Evolutionary conservation across 2,888 invertebrate genomes (phyloP).

Genomic region (Emesis russula): DNA sequence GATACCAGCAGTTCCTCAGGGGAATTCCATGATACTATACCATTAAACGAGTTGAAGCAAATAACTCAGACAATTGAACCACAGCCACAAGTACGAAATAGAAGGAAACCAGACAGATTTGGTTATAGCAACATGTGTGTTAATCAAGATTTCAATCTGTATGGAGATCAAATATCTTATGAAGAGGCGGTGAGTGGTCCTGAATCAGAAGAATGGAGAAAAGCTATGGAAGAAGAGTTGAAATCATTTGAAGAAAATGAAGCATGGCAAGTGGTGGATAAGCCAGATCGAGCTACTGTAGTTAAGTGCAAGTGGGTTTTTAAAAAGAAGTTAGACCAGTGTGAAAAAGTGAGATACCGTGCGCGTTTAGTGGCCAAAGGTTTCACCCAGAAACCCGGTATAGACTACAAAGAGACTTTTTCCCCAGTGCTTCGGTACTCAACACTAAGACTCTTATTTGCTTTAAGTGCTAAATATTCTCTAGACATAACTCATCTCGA

Average conservation of each 20-base stretch:
- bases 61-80: background rate
- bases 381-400: no score
- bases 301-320: conserved; percentile 28
- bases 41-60: background rate
- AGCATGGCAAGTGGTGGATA: conserved; percentile 40
- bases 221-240: conserved; percentile 40
- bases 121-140: conserved; percentile 19
- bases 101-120: conserved; percentile 26
- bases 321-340: no score
- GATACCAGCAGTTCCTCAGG: background rate
- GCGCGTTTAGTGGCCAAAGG: no score
- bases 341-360: no score
- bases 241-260: conserved; percentile 46
- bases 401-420: no score
- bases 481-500: no score
- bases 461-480: no score
- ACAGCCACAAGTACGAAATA: background rate
- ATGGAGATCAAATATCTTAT: conserved; percentile 13
- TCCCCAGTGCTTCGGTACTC: no score
- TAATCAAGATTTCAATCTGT: background rate
- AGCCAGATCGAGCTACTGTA: conserved; percentile 33
- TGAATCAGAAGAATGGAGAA: conserved; percentile 47
- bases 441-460: no score
- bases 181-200: conserved; percentile 51
- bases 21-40: conserved; percentile 31